These are phyloP conservation scores for Perithous albicinctus DNA, from an alignment of 2,888 invertebrate species.

Conservation along the genomic window DNA sequence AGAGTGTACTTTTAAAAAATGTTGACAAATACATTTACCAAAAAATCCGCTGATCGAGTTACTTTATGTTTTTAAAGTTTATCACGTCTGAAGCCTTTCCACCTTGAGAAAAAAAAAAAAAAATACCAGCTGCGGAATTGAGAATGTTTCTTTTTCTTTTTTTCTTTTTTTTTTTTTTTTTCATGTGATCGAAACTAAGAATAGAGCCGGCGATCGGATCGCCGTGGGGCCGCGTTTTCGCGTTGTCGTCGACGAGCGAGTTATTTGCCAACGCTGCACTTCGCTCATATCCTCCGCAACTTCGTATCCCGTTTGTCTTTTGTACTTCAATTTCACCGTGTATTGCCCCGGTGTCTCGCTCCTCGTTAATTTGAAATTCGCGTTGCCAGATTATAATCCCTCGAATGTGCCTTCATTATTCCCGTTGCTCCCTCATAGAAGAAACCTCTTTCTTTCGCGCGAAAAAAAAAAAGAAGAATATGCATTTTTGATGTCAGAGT, in stretches of 20 bases:
- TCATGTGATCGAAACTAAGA: conserved; percentile 65
- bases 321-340: conserved; percentile 63
- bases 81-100: not conserved
- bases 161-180: conserved; percentile 47
- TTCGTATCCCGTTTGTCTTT: conserved; percentile 71
- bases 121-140: conserved; percentile 3
- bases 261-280: conserved; percentile 83
- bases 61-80: conserved; percentile 3
- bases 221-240: conserved; percentile 79
- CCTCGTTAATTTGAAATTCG: conserved; percentile 50
- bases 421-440: no score
- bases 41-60: not conserved
- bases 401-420: conserved; percentile 15
- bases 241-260: conserved; percentile 73
- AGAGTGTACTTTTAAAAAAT: no score
- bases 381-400: conserved; percentile 47
- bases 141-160: conserved; percentile 40
- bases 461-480: no score
- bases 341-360: conserved; percentile 57
- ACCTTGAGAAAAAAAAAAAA: not conserved
- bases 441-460: no score
- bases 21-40: not conserved
- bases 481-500: no score
- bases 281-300: conserved; percentile 73
- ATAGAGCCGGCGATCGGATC: conserved; percentile 74